Evolutionary conservation across 2,888 invertebrate species (phyloP).

Genomic region (Dromius quadrimaculatus): DNA sequence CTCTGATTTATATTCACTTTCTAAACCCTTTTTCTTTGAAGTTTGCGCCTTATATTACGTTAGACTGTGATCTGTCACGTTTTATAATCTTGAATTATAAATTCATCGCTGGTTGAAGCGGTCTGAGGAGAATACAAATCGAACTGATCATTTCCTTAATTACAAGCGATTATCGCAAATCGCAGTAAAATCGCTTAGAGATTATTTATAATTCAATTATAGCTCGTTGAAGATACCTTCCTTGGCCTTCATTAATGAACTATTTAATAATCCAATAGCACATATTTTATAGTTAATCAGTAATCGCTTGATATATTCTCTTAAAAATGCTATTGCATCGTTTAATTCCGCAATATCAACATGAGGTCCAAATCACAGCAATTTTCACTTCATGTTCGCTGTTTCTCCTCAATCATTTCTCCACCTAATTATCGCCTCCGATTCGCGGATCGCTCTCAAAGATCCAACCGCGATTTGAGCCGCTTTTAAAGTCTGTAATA

Average conservation of each 20-base stretch:
- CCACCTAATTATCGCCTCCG: too few relatives aligned
- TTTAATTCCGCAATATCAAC: too few relatives aligned
- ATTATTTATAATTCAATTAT: constrained; percentile 33
- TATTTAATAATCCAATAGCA: too few relatives aligned
- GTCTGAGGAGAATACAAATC: constrained; percentile 29
- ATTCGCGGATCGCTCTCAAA: too few relatives aligned
- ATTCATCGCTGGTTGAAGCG: neutral
- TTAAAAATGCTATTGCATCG: too few relatives aligned
- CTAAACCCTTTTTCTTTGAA: constrained; percentile 1
- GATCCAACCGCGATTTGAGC: too few relatives aligned
- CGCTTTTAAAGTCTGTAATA: too few relatives aligned
- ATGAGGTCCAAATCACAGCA: too few relatives aligned
- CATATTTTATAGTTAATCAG: too few relatives aligned
- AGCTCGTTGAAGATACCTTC: constrained; percentile 4
- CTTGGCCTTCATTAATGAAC: constrained; percentile 31
- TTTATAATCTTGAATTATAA: constrained; percentile 7
- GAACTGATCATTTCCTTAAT: constrained; percentile 35
- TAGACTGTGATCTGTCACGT: neutral
- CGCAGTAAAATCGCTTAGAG: constrained; percentile 1
- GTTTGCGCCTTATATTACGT: neutral
- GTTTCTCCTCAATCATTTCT: too few relatives aligned
- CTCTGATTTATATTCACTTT: constrained; percentile 22
- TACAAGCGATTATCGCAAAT: constrained; percentile 29
- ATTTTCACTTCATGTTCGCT: too few relatives aligned
- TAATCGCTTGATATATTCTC: too few relatives aligned